Percentiles rank a stretch among this genome's conserved stretches.
Conservation (phyloP, 2,888 invertebrate species). For the Perdita meconis region DNA sequence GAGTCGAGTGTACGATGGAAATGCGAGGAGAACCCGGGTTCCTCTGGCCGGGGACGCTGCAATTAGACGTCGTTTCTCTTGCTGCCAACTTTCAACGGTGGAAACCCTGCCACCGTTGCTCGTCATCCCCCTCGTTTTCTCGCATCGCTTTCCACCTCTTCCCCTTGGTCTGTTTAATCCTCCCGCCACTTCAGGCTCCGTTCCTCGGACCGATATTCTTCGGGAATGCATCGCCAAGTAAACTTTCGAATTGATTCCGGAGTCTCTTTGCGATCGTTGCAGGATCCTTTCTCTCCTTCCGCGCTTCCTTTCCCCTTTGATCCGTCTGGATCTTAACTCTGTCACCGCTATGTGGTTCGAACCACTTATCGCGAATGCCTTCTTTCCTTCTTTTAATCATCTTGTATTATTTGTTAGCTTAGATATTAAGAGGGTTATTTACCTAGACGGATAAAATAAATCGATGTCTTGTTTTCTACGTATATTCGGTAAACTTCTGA, state of each 20-base stretch:
- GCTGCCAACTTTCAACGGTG: conserved; percentile 39
- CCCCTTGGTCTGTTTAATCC: conserved; percentile 2
- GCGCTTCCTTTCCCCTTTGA: background rate
- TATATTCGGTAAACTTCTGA: too few species aligned
- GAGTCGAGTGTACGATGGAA: conserved; percentile 39
- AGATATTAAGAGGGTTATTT: too few species aligned
- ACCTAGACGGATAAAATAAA: too few species aligned
- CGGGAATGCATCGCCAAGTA: conserved; percentile 17
- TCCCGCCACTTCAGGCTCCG: conserved; percentile 3
- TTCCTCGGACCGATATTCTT: conserved; percentile 37
- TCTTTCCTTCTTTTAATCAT: background rate
- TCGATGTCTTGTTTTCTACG: too few species aligned
- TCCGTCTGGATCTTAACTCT: background rate
- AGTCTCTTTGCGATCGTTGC: conserved; percentile 20
- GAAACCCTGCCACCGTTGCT: background rate
- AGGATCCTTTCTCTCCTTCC: conserved; percentile 7
- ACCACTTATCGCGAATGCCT: background rate
- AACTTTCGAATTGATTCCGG: conserved; percentile 45
- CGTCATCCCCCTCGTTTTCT: background rate
- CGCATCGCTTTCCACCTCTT: conserved; percentile 11
- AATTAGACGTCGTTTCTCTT: conserved; percentile 60
- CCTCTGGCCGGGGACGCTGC: conserved; percentile 36
- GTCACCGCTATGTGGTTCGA: background rate
- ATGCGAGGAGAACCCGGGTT: conserved; percentile 31
- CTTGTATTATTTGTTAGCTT: background rate